A percentile compares a stretch with the other conserved stretches of the same genome.
phyloP scores from a whole-genome alignment of 30 jellyfish, hydroid and myxozoan genomes.

The Aurelia coerulea region DNA sequence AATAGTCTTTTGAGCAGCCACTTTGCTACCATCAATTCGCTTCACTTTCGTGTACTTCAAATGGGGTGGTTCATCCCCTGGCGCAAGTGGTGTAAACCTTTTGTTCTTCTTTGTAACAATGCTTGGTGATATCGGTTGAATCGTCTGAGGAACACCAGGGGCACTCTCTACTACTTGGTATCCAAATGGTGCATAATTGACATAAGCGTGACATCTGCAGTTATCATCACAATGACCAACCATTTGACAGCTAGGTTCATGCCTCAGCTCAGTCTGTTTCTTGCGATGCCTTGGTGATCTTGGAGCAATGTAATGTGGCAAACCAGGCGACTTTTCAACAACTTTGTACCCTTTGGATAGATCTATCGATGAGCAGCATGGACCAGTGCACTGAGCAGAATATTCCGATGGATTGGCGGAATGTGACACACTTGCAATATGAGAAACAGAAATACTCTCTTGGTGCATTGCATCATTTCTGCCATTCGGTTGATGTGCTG shows the following conservation, averaged over 20 bases:
- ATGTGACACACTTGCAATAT: slow-evolving; percentile 26
- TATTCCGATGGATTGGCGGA: slow-evolving; percentile 49
- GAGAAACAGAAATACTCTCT: slow-evolving; percentile 10
- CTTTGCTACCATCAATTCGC: slow-evolving; percentile 95
- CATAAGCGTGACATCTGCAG: slow-evolving; percentile 81
- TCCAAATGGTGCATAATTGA: slow-evolving; percentile 82
- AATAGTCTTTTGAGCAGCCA: slow-evolving; percentile 92
- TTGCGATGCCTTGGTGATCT: slow-evolving; percentile 58
- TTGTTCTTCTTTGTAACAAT: slow-evolving; percentile 59
- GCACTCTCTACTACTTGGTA: slow-evolving; percentile 83
- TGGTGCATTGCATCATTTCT: slow-evolving; percentile 30
- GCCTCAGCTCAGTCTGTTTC: slow-evolving; percentile 37
- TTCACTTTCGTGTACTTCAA: slow-evolving; percentile 95
- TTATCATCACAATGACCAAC: slow-evolving; percentile 85
- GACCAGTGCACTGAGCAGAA: slow-evolving; percentile 78
- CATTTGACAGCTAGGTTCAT: slow-evolving; percentile 47
- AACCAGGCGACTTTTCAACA: slow-evolving; percentile 71
- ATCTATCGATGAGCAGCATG: slow-evolving; percentile 75
- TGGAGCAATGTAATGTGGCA: slow-evolving; percentile 64
- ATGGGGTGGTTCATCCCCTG: slow-evolving; percentile 99
- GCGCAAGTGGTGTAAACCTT: slow-evolving; percentile 74
- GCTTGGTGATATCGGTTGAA: slow-evolving; percentile 82
- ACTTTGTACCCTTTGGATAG: slow-evolving; percentile 66
- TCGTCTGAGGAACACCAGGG: slow-evolving; percentile 84
- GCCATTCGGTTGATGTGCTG: slow-evolving; percentile 19